Evolutionary conservation across 2,888 invertebrate genomes (phyloP).

Genomic region (Alsophila aescularia): DNA sequence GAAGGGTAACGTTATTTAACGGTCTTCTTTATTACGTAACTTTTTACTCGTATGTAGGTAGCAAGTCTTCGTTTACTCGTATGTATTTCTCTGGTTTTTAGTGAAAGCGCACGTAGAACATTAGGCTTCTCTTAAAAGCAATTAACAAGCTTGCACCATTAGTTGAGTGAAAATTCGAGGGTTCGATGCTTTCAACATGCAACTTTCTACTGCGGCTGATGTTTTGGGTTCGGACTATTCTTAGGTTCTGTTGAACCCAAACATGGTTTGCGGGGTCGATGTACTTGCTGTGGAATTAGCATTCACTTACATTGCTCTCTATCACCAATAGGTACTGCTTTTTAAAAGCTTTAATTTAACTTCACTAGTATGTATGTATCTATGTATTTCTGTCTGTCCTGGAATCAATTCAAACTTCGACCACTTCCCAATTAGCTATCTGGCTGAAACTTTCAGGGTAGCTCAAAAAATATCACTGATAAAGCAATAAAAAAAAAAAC

Average conservation of each 20-base stretch:
- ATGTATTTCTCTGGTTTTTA: slow-evolving; percentile 14
- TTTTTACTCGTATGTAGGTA: not conserved
- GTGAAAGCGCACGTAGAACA: slow-evolving; percentile 23
- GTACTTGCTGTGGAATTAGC: not conserved
- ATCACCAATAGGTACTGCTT: no score
- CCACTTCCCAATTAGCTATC: no score
- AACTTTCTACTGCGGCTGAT: slow-evolving; percentile 11
- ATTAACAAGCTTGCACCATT: slow-evolving; percentile 36
- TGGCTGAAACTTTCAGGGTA: no score
- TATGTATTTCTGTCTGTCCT: no score
- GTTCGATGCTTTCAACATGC: not conserved
- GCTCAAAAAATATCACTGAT: no score
- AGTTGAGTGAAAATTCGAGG: slow-evolving; percentile 24
- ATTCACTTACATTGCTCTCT: not conserved
- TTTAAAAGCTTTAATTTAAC: no score
- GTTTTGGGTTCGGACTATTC: slow-evolving; percentile 19
- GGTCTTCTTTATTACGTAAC: slow-evolving; percentile 10
- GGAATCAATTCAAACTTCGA: no score
- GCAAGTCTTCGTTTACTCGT: slow-evolving; percentile 3
- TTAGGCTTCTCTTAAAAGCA: slow-evolving; percentile 31
- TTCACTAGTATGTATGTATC: no score
- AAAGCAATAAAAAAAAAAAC: no score
- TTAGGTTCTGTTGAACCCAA: slow-evolving; percentile 6
- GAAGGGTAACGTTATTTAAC: not conserved
- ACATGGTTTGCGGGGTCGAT: slow-evolving; percentile 3